These are phyloP conservation scores for Dryobates pubescens DNA, from an alignment of 2,797 vertebrate genomes.

Conservation along the genomic window DNA sequence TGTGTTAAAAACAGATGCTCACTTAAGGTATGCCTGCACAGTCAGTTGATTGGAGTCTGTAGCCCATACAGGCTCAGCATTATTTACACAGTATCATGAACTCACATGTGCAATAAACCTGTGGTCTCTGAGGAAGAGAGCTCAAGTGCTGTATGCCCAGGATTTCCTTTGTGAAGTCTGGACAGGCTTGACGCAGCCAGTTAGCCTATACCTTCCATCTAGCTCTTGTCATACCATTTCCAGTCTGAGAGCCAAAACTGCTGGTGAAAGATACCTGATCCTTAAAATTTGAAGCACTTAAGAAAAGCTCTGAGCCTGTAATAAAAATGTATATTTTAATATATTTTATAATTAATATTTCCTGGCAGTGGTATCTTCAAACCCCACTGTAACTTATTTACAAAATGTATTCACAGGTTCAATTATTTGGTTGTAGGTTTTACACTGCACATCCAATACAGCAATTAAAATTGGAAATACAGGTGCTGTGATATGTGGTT, in stretches of 20 bases:
- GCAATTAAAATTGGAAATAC: too few relatives aligned
- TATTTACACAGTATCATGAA: not conserved
- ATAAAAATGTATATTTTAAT: too few relatives aligned
- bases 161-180: not conserved
- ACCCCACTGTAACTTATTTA: too few relatives aligned
- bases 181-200: not conserved
- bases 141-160: rapidly evolving
- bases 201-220: not conserved
- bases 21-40: rapidly evolving
- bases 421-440: too few relatives aligned
- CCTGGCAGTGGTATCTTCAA: too few relatives aligned
- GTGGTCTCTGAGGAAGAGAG: not conserved
- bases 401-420: too few relatives aligned
- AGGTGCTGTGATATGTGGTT: too few relatives aligned
- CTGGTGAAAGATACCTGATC: not conserved
- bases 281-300: not conserved
- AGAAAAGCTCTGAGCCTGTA: not conserved
- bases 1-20: not conserved
- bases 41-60: not conserved
- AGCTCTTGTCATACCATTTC: not conserved
- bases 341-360: too few relatives aligned
- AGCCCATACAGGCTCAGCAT: not conserved
- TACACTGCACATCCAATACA: too few relatives aligned
- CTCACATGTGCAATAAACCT: rapidly evolving
- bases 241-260: not conserved